A percentile compares a stretch with the other conserved stretches of the same genome.
These are phyloP conservation scores for Acanthiza pusilla DNA, from an alignment of 2,797 vertebrate species.

Conservation along the genomic window DNA sequence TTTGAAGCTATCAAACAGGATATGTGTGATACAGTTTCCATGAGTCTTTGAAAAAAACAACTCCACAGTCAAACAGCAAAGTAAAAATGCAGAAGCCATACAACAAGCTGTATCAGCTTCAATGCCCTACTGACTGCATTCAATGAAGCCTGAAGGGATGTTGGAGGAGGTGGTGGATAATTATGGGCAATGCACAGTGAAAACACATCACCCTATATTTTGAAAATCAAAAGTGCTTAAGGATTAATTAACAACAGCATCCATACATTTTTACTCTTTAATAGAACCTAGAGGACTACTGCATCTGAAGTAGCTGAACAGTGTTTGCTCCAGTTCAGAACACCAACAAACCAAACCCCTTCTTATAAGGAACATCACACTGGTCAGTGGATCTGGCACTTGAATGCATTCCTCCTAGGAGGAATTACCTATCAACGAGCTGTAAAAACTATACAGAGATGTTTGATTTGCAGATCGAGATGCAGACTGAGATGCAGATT, in stretches of 20 bases:
- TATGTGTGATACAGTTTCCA: background rate
- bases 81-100: background rate
- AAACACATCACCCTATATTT: background rate
- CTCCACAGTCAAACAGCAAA: background rate
- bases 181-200: background rate
- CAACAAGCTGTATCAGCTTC: background rate
- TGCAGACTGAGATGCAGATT: background rate
- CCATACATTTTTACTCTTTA: background rate
- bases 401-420: background rate
- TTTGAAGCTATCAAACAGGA: background rate
- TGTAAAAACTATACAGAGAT: background rate
- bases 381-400: background rate
- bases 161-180: background rate
- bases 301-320: background rate
- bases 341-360: background rate
- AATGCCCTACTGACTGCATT: background rate
- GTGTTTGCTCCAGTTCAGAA: background rate
- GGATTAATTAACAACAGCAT: background rate
- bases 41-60: background rate
- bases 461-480: background rate
- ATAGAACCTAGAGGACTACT: background rate
- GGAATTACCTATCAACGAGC: background rate
- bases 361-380: background rate
- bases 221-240: background rate
- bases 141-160: constrained; percentile 1